Evolutionary conservation across 2,113 vertebrate genomes (phyloP), one percentile per base, ranked within the genome.

Genomic region (Marmota flaviventris): DNA sequence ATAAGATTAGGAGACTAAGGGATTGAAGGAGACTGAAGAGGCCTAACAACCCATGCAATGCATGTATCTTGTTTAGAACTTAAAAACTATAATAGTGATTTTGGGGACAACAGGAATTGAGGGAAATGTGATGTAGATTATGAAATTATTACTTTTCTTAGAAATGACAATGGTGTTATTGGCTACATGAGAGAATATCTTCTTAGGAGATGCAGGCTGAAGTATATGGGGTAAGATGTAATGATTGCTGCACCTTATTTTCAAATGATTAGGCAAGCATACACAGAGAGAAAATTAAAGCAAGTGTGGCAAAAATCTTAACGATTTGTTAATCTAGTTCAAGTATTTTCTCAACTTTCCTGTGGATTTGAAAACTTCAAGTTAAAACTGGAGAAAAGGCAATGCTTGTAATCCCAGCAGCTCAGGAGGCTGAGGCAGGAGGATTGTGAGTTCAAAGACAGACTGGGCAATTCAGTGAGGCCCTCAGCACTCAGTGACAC

Each of bases 331-430:
- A 67, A 91, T 85, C 53, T 67, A 82, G 11, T 32, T 85, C 77
- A 96, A 72, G 24, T 37, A 82, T 56, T 77, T 32, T 25, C n/a
- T 8, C 4, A 32, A 76, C 58, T 91, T 77, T 92, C 79, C 37
- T 67, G 4, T 27, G 94, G 45, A 96, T 48, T 84, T 76, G 67
- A 95, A 95, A 96, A 51, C 95, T 94, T 94, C 53, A 92, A 94
- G 83, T 79, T 58, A 69, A 69, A 69, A 69, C 32, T 34, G 11
- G 32, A 34, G 32, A 70, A 69, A 83, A 78, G 22, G 56, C 56
- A 58, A 58, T 7, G 7, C 56, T 20, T 58, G 7, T 58, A 58
- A 58, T 24, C 56, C 56, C 20, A 58, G 56, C 7, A 20, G 20
- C 20, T 58, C 20, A 58, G 56, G 63, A 65, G 27, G 63, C 27